Percentiles rank a stretch among this genome's conserved stretches.
Conservation (phyloP, 1,140 invertebrate species). For the Holcopasites calliopsidis region DNA sequence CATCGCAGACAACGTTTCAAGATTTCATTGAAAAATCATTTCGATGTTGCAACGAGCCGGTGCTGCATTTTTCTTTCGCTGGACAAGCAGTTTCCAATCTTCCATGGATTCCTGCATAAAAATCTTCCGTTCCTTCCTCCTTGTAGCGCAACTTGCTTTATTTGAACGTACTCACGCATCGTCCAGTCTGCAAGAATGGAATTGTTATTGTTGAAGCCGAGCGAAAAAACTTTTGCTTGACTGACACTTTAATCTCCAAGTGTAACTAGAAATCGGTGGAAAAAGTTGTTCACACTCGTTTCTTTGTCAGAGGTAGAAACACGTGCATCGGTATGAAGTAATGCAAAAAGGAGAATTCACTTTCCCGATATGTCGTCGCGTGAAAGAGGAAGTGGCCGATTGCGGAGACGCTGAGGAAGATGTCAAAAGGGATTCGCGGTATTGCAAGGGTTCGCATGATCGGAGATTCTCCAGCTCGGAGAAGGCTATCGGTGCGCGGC, state of each 20-base stretch:
- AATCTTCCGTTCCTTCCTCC: not conserved
- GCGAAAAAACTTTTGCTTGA: not conserved
- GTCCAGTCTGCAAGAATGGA: no score
- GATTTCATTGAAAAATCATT: constrained; percentile 62
- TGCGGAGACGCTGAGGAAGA: constrained; percentile 29
- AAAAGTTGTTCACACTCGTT: no score
- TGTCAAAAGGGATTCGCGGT: constrained; percentile 22
- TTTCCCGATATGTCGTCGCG: no score
- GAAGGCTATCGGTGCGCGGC: constrained; percentile 32
- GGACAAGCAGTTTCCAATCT: not conserved
- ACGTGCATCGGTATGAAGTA: no score
- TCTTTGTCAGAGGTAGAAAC: no score
- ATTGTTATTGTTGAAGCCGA: constrained; percentile 13
- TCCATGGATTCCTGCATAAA: constrained; percentile 16
- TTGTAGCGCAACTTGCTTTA: not conserved
- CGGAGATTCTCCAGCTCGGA: constrained; percentile 19
- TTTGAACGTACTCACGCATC: not conserved
- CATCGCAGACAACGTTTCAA: constrained; percentile 20
- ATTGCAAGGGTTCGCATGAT: constrained; percentile 27
- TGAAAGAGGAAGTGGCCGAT: constrained; percentile 4
- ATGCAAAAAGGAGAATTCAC: no score
- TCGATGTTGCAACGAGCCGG: constrained; percentile 19
- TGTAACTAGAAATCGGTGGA: not conserved
- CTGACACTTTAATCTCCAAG: not conserved
- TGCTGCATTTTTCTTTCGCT: not conserved